Evolutionary conservation across 1,140 invertebrate genomes (phyloP), one percentile per base, ranked within the genome.

Genomic region (Tetranychus cinnabarinus): DNA sequence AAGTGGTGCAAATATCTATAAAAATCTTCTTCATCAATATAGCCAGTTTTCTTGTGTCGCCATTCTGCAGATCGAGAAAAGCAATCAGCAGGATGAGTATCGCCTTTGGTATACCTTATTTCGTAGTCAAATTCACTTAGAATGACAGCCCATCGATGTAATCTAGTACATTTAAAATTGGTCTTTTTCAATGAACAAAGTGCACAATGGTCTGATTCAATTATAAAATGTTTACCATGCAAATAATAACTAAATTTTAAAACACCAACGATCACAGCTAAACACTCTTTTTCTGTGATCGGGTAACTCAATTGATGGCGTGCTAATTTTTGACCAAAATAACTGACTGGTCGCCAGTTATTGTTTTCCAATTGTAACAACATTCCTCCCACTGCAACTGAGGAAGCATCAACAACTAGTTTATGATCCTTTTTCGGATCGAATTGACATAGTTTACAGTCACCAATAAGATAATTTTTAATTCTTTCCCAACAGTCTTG

Each of bases 51-150:
- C n/a, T n/a, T n/a, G n/a, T n/a, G n/a, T 12, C 23, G 12, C 46
- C 46, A 47, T 6, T 47, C 46, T 2, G 12, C 12, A 2, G 23
- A 6, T n/a, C 46, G 2, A 2, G 46, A 47, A 6, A 47, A n/a
- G 6, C 46, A 47, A 6, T 47, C 46, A 47, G 46, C 12, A 2
- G 23, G 46, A n/a, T 47, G 46, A 6, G 2, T 6, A 2, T 47
- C 6, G 2, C 46, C 46, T 2, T 67, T 69, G 42, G 71, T 63
- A 64, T 76, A 72, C 4, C 65, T 63, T 1, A 77, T 66, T 10
- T 70, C 72, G 64, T 70, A 76, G 35, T 73, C 63, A 66, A 71
- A 75, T 61, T 76, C 72, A 64, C 74, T 72, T 35, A 79, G 61
- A 33, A 47, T 12, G 1, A 47, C 2, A 15, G 46, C 12, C 46